Evolutionary conservation across 2,113 vertebrate genomes (phyloP), one percentile per base, ranked within the genome.

Genomic region (Crotalus helleri): DNA sequence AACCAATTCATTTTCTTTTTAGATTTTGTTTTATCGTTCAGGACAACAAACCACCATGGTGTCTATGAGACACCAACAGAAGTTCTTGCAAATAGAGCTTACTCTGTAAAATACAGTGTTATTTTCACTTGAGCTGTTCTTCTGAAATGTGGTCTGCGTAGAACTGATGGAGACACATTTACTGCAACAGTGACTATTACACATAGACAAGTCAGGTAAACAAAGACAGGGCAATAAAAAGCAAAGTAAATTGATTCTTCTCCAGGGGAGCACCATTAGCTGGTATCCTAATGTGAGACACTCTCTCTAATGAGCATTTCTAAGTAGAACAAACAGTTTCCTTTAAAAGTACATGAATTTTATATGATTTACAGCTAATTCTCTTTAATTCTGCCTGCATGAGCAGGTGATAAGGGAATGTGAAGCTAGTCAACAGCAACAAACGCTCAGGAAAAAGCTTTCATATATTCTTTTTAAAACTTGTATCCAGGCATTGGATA

Each of bases 291-390:
- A 98, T 98, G 97, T 49, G 88, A 94, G 91, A 88, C 93, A 95
- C 96, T 96, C 94, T 96, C 93, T 93, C 89, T 59, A 90, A 95
- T 74, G 91, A 96, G 96, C 93, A 29, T 96, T 95, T 95, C 95
- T 93, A 95, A 96, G 94, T 55, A 97, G 95, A 95, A 94, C 95
- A 98, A 98, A 98, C 96, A 97, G 95, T 96, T 97, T 95, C 94
- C 95, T 96, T 97, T 96, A 96, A 97, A 97, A 96, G 96, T 96
- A 97, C 98, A 96, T 97, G 97, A 97, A 98, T 98, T 98, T 97
- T 92, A 26, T 97, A 97, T 97, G 97, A 97, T 98, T 98, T 97
- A 96, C 95, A 95, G 96, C 97, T 98, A 97, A 98, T 97, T 98
- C 97, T 96, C 96, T 95, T 97, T 96, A 95, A 96, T 98, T 98